Conservation (phyloP, 2,113 vertebrate genomes). For the Hemiscyllium ocellatum region DNA sequence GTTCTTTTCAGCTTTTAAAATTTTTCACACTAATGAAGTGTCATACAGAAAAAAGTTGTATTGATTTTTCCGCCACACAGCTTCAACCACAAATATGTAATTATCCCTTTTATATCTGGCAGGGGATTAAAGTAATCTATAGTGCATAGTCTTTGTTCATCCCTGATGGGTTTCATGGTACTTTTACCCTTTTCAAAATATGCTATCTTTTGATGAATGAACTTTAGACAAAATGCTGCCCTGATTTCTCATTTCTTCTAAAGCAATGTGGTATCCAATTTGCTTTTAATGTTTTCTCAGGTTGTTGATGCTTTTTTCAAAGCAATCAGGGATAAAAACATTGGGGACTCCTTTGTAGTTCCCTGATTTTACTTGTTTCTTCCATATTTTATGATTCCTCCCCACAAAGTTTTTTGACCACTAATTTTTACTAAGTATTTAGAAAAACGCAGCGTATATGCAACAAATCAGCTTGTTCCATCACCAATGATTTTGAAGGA, state of each 20-base stretch:
- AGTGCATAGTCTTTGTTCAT: conserved; percentile 99
- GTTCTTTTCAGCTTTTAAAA: conserved; percentile 95
- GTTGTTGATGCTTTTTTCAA: conserved; percentile 20
- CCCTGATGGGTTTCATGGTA: conserved; percentile 91
- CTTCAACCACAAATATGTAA: conserved; percentile 99
- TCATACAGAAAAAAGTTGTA: conserved; percentile 98
- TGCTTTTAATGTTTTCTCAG: conserved; percentile 28
- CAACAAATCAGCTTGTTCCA: not conserved
- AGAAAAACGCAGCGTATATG: not conserved
- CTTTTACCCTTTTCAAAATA: conserved; percentile 99
- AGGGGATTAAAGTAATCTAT: conserved; percentile 99
- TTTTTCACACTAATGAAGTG: conserved; percentile 99
- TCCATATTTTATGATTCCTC: not conserved
- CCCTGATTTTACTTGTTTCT: not conserved
- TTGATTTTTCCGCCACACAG: conserved; percentile 99
- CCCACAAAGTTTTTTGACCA: not conserved
- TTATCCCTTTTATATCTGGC: conserved; percentile 99
- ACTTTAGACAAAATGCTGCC: conserved; percentile 96
- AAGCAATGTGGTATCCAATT: conserved; percentile 45
- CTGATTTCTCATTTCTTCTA: conserved; percentile 80
- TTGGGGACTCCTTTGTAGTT: not conserved
- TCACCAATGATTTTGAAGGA: not conserved
- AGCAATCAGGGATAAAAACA: not conserved
- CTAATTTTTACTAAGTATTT: not conserved
- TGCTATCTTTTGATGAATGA: conserved; percentile 98